Base-by-base conservation (phyloP, 2,113 vertebrate genomes). In the Progne subis region DNA sequence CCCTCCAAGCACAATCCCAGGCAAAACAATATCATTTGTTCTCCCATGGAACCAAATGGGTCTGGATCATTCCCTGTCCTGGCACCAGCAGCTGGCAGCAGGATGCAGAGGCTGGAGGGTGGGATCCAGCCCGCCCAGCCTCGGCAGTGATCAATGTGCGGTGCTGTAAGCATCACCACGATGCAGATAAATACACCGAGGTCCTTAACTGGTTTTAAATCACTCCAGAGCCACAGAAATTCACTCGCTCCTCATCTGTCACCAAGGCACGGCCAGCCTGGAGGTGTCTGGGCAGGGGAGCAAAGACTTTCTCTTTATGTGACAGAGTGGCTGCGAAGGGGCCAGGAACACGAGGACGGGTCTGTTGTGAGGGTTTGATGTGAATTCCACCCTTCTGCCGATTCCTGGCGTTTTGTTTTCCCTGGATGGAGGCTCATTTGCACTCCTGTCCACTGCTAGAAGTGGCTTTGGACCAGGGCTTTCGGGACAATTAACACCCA, bases 111-210 rank as follows among this genome's bases (percentile, higher is more conserved):
- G 1, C 11, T 34, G 53, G 8, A 74, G 50, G 18, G 1, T 13
- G 52, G 23, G 16, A 70, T 46, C 17, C 47, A 55, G 32, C n/a
- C 23, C 32, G 18, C 47, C 43, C 1, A 0, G 44, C 21, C 57
- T 34, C 20, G 6, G 53, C 12, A 64, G 16, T 14, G 44, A 37
- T 6, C 18, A 52, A 39, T 16, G 18, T 4, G 9, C 1, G 69
- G 11, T 1, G 0, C 18, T 31, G 9, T 0, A 11, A 32, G 9
- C 23, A 46, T 47, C 20, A 9, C 0, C 0, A n/a, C 0, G 1
- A 6, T 25, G 32, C n/a, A 76, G 70, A 68, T 28, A 65, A 92
- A 37, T 32, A 56, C 41, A 21, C 15, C 41, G 43, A 75, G 61
- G 32, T 32, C 6, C 1, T 61, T 14, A 53, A 29, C 23, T 31